Conservation (phyloP, 2,113 vertebrate genomes). For the Lasiurus cinereus region DNA sequence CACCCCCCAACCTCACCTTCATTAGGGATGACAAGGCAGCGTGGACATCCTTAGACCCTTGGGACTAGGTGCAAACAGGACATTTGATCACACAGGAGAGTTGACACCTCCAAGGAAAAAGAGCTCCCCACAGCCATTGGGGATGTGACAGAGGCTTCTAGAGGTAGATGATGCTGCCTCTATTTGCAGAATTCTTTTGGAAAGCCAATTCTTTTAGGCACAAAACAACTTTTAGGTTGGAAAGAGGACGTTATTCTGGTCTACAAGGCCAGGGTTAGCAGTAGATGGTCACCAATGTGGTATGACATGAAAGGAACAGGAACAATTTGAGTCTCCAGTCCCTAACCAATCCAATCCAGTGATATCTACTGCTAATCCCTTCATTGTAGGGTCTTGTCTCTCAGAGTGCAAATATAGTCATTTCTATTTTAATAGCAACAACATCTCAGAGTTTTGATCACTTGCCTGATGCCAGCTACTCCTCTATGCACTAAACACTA, state of each 20-base stretch:
- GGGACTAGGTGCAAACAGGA: not conserved
- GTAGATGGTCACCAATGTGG: not conserved
- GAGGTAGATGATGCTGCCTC: not conserved
- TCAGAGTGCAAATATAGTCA: not conserved
- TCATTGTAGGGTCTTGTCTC: not conserved
- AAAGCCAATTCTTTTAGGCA: not conserved
- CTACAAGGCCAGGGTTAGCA: not conserved
- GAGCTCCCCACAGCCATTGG: not conserved
- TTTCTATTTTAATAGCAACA: not conserved
- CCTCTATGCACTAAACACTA: not conserved
- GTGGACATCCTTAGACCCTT: not conserved
- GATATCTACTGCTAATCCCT: not conserved
- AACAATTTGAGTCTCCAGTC: too few relatives aligned
- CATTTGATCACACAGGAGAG: not conserved
- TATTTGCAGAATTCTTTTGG: not conserved
- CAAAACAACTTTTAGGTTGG: not conserved
- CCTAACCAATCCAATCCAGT: not conserved
- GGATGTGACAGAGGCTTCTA: not conserved
- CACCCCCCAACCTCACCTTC: fast-evolving
- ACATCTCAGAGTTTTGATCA: not conserved
- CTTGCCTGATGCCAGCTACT: not conserved
- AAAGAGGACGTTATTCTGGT: not conserved
- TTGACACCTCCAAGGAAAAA: not conserved
- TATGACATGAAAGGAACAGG: not conserved
- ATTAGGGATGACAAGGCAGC: fast-evolving